phyloP scores from a whole-genome alignment of 2,797 vertebrate genomes.

The Sebastes wilsoni region DNA sequence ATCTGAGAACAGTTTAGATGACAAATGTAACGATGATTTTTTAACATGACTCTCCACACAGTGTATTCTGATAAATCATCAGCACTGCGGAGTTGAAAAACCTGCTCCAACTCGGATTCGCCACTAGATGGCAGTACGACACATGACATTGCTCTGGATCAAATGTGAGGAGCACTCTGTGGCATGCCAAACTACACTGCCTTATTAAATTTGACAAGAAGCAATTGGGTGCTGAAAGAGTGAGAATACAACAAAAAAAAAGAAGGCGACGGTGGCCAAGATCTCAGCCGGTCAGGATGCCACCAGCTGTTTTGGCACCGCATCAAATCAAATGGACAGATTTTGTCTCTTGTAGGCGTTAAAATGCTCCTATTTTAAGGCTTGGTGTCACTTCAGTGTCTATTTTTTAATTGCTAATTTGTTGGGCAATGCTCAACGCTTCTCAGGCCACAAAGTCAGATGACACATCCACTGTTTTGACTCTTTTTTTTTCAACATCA shows the following conservation, averaged over 20 bases:
- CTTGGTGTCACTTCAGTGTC: background rate
- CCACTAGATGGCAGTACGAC: slow-evolving; percentile 70
- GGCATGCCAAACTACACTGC: background rate
- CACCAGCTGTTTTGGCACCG: background rate
- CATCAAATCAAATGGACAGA: background rate
- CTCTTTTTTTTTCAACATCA: background rate
- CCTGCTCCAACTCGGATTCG: background rate
- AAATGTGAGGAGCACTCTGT: background rate
- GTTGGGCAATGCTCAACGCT: background rate
- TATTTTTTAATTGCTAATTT: background rate
- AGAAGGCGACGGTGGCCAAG: background rate
- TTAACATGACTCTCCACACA: background rate
- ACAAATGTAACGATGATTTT: background rate
- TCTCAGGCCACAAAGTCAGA: background rate
- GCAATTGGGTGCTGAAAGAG: slow-evolving; percentile 33
- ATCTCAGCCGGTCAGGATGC: background rate
- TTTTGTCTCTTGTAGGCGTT: background rate
- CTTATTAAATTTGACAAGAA: slow-evolving; percentile 41
- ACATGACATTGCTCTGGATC: background rate
- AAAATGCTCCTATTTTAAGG: background rate
- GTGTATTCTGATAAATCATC: background rate
- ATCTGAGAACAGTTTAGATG: background rate
- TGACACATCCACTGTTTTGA: background rate
- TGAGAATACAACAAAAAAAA: background rate
- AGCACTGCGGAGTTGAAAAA: background rate